Conservation (phyloP, 35 echinoderm and acorn worm species). For the Holothuria glaberrima region DNA sequence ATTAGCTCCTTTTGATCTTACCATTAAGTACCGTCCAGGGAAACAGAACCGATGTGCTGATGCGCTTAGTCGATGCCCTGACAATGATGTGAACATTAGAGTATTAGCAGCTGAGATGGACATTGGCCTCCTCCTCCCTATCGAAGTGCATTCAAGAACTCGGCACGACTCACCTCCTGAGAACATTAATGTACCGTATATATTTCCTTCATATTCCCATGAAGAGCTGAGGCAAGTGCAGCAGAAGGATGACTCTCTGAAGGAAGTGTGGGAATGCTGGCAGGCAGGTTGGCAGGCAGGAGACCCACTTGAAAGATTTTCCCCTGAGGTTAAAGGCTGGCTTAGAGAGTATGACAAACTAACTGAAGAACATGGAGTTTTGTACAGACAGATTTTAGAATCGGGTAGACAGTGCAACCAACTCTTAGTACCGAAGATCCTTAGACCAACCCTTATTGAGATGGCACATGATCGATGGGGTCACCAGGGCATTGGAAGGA, state of each 20-base stretch:
- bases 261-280: slow-evolving; percentile 21
- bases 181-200: no score
- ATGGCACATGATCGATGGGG: slow-evolving; percentile 28
- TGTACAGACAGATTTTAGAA: slow-evolving; percentile 36
- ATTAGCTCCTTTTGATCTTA: slow-evolving; percentile 45
- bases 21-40: slow-evolving; percentile 52
- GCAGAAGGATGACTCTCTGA: slow-evolving; percentile 12
- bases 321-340: background rate
- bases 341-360: background rate
- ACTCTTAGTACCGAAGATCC: background rate
- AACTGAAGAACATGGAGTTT: background rate
- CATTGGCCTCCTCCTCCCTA: no score
- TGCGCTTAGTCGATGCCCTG: slow-evolving; percentile 1
- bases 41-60: slow-evolving; percentile 31
- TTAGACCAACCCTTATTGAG: background rate
- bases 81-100: no score
- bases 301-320: background rate
- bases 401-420: no score
- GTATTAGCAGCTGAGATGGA: no score
- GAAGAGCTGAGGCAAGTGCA: slow-evolving; percentile 21
- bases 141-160: no score
- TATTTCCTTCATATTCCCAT: background rate
- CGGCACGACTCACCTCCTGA: no score
- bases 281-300: background rate
- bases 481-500: slow-evolving; percentile 35